A percentile compares a stretch with the other conserved stretches of the same genome.
Conservation (phyloP, 2,888 invertebrate genomes). For the Ormyrus pomaceus region DNA sequence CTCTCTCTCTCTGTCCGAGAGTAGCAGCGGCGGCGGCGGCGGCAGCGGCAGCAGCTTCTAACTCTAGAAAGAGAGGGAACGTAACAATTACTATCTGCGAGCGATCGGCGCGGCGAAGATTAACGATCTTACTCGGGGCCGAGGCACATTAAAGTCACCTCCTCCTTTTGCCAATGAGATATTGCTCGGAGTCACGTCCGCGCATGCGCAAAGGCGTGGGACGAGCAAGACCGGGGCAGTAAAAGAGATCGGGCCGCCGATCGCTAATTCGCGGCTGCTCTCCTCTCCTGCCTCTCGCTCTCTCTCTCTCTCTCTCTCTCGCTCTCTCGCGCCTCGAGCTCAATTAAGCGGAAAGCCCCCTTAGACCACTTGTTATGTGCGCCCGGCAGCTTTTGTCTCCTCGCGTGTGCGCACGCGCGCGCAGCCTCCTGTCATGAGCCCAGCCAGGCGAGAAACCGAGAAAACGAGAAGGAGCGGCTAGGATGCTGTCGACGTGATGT, state of each 20-base stretch:
- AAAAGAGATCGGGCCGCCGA: background rate
- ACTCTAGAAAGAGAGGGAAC: conserved; percentile 63
- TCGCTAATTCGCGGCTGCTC: conserved; percentile 17
- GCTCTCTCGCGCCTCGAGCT: conserved; percentile 47
- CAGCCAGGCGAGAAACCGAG: conserved; percentile 41
- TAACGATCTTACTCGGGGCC: conserved; percentile 75
- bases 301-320: conserved; percentile 37
- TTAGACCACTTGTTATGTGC: conserved; percentile 53
- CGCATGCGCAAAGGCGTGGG: conserved; percentile 64
- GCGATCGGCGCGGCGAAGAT: conserved; percentile 74
- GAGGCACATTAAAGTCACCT: conserved; percentile 75
- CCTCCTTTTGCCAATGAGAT: conserved; percentile 74
- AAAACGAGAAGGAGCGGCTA: conserved; percentile 59
- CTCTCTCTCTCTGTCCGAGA: background rate
- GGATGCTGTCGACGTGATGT: conserved; percentile 75
- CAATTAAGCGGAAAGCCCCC: conserved; percentile 53
- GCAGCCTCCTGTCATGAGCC: background rate
- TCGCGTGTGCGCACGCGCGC: conserved; percentile 18
- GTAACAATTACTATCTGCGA: conserved; percentile 75
- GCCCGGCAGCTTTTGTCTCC: conserved; percentile 46
- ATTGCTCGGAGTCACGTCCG: conserved; percentile 65
- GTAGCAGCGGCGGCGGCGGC: background rate
- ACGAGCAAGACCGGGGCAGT: background rate
- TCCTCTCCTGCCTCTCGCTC: conserved; percentile 4
- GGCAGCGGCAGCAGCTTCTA: background rate